Percentiles rank a stretch among this genome's conserved stretches.
Evolutionary conservation across 2,113 vertebrate genomes (phyloP).

Genomic region (Pteronura brasiliensis): DNA sequence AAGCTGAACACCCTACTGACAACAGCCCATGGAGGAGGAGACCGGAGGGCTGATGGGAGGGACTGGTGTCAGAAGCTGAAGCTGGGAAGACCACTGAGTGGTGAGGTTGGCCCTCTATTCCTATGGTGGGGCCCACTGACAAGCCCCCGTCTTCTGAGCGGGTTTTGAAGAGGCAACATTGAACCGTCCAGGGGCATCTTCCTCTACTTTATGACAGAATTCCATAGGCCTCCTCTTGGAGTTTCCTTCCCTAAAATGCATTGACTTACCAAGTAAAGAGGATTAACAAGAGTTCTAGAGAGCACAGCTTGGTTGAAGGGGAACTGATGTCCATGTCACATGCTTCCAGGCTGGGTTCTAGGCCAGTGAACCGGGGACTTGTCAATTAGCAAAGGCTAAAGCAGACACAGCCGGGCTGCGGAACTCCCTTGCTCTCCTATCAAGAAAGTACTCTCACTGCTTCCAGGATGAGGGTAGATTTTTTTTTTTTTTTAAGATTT

Average conservation of each 20-base stretch:
- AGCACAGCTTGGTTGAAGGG: neutral
- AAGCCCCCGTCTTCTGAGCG: neutral
- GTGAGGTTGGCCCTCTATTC: neutral
- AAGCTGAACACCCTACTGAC: neutral
- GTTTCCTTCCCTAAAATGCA: neutral
- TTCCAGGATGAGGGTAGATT: neutral
- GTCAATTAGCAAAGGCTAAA: neutral
- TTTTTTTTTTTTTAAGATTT: neutral
- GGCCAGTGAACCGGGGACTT: neutral
- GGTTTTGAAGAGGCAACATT: neutral
- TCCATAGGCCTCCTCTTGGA: neutral
- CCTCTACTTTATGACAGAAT: neutral
- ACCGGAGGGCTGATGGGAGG: neutral
- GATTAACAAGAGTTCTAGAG: neutral
- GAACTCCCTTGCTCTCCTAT: neutral
- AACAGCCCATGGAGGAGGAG: neutral
- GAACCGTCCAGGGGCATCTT: neutral
- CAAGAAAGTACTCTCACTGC: neutral
- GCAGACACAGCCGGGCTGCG: neutral
- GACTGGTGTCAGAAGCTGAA: neutral
- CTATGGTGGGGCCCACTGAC: fast-evolving
- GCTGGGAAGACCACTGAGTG: neutral
- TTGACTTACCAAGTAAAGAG: neutral
- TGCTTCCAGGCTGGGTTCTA: neutral
- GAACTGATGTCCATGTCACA: neutral